Conservation (phyloP, 2,113 vertebrate species). For the Hippocampus comes region DNA sequence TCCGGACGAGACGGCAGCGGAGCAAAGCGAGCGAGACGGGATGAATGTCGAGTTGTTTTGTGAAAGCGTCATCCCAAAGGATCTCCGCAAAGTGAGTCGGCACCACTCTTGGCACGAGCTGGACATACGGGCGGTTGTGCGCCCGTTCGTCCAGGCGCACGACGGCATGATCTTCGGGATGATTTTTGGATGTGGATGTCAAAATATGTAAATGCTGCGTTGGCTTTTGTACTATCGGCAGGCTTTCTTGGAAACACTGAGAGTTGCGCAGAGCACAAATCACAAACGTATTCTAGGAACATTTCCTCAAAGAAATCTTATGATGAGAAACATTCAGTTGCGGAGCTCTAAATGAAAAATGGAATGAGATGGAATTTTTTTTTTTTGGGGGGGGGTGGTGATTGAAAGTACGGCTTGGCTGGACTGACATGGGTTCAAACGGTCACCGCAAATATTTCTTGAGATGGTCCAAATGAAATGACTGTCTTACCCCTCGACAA, state of each 20-base stretch:
- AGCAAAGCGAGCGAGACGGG: not conserved
- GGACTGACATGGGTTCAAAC: no score
- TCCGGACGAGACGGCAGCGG: slow-evolving; percentile 13
- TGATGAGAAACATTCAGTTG: no score
- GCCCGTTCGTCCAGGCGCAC: not conserved
- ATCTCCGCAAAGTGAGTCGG: slow-evolving; percentile 9
- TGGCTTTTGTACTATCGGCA: not conserved
- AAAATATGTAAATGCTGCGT: not conserved
- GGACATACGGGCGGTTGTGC: not conserved
- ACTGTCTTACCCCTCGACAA: slow-evolving; percentile 89
- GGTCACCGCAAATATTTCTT: no score
- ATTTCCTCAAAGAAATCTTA: no score
- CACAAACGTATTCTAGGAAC: no score
- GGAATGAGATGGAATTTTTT: no score
- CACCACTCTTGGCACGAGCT: slow-evolving; percentile 3
- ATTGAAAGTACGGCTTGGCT: no score
- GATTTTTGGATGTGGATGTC: slow-evolving; percentile 31
- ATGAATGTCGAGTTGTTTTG: slow-evolving; percentile 16
- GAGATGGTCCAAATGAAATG: no score
- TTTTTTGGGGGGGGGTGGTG: no score
- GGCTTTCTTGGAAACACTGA: not conserved
- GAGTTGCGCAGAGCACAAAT: no score
- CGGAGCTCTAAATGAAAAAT: no score
- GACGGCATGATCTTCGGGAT: slow-evolving; percentile 12
- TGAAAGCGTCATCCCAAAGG: not conserved